Base-by-base conservation (phyloP, 2,113 vertebrate species). In the Caretta caretta region DNA sequence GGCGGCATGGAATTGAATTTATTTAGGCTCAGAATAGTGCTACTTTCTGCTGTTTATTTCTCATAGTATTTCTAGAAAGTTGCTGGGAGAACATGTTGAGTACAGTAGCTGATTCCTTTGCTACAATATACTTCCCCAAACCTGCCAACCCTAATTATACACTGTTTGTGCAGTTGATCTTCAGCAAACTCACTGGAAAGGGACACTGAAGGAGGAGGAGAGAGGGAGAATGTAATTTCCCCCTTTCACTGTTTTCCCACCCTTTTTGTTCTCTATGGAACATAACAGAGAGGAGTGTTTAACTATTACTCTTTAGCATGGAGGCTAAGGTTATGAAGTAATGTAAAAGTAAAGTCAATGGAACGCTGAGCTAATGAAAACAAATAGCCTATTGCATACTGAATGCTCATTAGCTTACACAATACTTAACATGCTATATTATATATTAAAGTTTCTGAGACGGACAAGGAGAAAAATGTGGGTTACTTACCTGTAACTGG, bases 21-120 rank as follows among this genome's bases (percentile, higher is more conserved):
- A 17, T 1, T 24, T n/a, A 83, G 38, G 54, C 14, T 16, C 24
- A 13, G 59, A 80, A 75, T 88, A 75, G 27, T 38, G n/a, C n/a
- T 7, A 13, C 11, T n/a, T 59, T 11, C 5, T 81, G 31, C 25
- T 5, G 20, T 5, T 27, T 69, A 69, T 72, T 31, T 13, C 57
- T 27, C 12, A 62, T 38, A 1, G 19, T 5, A 62, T 29, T 2
- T 38, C 31, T 57, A 35, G 56, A 51, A 0, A 42, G 6, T n/a
- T 81, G 38, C 6, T 69, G 46, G 22, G 4, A 53, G 75, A 89
- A 5, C 4, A 20, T 42, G 27, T 42, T 89, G 38, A 59, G 6
- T 7, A 20, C 0, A 8, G 46, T 35, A 51, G 16, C 46, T 24
- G 2, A 16, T 84, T 24, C 54, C 38, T 50, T 53, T 38, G 24